Evolutionary conservation across 2,888 invertebrate genomes (phyloP).

Genomic region (Cacoxenus indagator): DNA sequence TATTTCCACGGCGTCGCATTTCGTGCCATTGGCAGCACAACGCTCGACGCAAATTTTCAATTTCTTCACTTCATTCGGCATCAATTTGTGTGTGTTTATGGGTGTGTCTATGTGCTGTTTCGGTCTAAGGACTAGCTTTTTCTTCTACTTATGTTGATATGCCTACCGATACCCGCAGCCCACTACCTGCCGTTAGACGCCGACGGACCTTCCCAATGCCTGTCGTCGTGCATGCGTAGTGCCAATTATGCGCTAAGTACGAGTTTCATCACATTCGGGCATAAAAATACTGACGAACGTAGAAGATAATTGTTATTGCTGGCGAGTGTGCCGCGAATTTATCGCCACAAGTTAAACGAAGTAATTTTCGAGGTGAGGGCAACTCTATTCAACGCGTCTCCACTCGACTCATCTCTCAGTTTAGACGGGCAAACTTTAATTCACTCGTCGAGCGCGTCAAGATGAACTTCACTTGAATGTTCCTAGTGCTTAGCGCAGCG

Average conservation of each 20-base stretch:
- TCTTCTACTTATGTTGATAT: not conserved
- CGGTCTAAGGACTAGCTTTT: not conserved
- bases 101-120: not conserved
- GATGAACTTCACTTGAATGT: not conserved
- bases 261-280: not conserved
- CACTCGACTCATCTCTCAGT: not conserved
- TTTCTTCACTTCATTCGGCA: not conserved
- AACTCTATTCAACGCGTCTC: too few relatives aligned
- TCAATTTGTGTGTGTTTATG: not conserved
- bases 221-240: not conserved
- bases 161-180: not conserved
- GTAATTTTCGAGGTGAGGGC: not conserved
- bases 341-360: not conserved
- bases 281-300: not conserved
- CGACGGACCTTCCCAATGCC: not conserved
- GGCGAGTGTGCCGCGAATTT: not conserved
- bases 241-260: slow-evolving; percentile 10
- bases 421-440: not conserved
- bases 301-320: slow-evolving; percentile 13
- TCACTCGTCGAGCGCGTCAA: not conserved
- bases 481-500: not conserved
- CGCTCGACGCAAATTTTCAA: slow-evolving; percentile 6
- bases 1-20: slow-evolving; percentile 30
- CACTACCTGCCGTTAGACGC: not conserved
- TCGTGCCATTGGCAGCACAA: slow-evolving; percentile 38